Evolutionary conservation across 1,140 invertebrate genomes (phyloP), one percentile per base, ranked within the genome.

Genomic region (Bradynema listronoti): DNA sequence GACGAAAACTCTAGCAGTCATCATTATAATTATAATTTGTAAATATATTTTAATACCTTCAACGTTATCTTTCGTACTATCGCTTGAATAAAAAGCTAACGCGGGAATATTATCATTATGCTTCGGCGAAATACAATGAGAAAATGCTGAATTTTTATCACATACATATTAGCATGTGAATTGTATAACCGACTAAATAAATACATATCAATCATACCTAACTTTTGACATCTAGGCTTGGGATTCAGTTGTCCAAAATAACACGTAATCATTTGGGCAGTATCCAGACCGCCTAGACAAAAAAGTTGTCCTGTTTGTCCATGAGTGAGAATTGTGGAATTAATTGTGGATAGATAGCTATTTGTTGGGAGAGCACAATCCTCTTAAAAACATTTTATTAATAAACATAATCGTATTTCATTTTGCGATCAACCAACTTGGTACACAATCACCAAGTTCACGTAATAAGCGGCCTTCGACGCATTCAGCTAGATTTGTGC

Each of bases 391-490:
- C 51, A 56, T 63, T 9, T 9, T 56, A 7, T 56, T 7, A 5
- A 27, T 64, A 47, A 7, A 30, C 25, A 51, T 24, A 55, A 55
- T 46, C 11, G 0, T 14, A 46, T 34, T 51, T 63, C 4, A 34
- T 36, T 66, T n/a, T n/a, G n/a, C n/a, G n/a, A n/a, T n/a, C 54
- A 58, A 65, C 63, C 66, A 24, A 67, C 65, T 52, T 42, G 67
- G 69, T 47, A 34, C 25, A 41, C 67, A 69, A 11, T 58, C 24
- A 4, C 67, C 67, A 4, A 61, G 5, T 25, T 36, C 47, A 22
- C 25, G 46, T 25, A 69, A 45, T 5, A 69, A 54, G 16, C 64
- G 11, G 9, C 69, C 69, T 25, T 65, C 30, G 46, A 56, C 57
- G 51, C 67, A 69, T 43, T 72, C 60, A 19, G 61, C 19, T 14